These are phyloP conservation scores for Megamerina dolium DNA, from an alignment of 2,888 invertebrate species.

Conservation along the genomic window DNA sequence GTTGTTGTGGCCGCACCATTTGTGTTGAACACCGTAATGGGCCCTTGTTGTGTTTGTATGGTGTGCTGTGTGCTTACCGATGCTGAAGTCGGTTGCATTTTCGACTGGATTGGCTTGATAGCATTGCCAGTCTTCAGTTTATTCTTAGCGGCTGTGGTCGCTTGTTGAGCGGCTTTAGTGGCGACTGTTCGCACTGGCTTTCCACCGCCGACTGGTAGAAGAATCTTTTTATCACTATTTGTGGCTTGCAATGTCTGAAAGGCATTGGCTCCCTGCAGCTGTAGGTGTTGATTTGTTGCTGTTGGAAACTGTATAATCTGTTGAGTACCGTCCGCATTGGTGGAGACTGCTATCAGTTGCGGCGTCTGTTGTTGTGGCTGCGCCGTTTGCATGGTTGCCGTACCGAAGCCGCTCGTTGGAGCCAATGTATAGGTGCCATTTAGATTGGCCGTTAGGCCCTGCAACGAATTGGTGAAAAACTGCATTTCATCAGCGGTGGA, in stretches of 20 bases:
- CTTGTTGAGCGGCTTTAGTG: slow-evolving; percentile 36
- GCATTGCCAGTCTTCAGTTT: slow-evolving; percentile 31
- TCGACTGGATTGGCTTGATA: slow-evolving; percentile 40
- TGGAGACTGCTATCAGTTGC: slow-evolving; percentile 37
- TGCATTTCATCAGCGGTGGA: slow-evolving; percentile 32
- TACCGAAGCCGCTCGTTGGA: slow-evolving; percentile 22
- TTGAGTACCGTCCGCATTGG: slow-evolving; percentile 37
- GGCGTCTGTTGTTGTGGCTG: slow-evolving; percentile 26
- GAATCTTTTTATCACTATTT: slow-evolving; percentile 38
- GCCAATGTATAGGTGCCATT: slow-evolving; percentile 38
- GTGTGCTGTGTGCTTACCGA: slow-evolving; percentile 11
- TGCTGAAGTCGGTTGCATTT: slow-evolving; percentile 21
- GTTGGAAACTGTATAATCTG: slow-evolving; percentile 38
- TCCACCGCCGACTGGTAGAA: slow-evolving; percentile 29
- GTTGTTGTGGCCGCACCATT: background rate
- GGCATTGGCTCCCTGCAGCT: slow-evolving; percentile 20
- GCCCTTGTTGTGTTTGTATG: slow-evolving; percentile 22
- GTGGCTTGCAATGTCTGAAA: slow-evolving; percentile 39
- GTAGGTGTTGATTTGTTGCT: slow-evolving; percentile 16
- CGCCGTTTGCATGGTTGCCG: slow-evolving; percentile 8
- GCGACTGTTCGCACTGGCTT: slow-evolving; percentile 38
- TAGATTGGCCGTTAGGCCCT: slow-evolving; percentile 37
- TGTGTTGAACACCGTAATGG: slow-evolving; percentile 28
- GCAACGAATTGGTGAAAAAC: slow-evolving; percentile 37
- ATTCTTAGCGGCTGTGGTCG: slow-evolving; percentile 33